Evolutionary conservation across 2,888 invertebrate genomes (phyloP).

Genomic region (Caenorhabditis sp.): DNA sequence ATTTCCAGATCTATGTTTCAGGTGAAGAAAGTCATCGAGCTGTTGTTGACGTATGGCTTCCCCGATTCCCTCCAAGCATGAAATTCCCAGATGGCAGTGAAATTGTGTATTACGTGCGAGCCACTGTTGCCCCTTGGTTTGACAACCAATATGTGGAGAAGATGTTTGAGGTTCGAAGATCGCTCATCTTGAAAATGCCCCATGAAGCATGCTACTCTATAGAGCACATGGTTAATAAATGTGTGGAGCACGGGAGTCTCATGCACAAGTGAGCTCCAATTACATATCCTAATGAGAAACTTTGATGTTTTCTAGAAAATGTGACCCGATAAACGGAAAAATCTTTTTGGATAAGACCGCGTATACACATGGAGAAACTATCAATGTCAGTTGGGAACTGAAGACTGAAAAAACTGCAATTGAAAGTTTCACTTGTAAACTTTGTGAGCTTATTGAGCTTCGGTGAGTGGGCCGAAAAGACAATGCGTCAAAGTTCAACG

Average conservation of each 20-base stretch:
- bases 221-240: constrained; percentile 71
- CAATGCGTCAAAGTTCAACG: constrained; percentile 17
- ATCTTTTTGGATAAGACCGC: constrained; percentile 72
- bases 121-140: constrained; percentile 76
- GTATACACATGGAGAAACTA: constrained; percentile 68
- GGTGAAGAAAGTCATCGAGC: constrained; percentile 51
- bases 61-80: constrained; percentile 75
- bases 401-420: constrained; percentile 59
- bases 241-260: constrained; percentile 69
- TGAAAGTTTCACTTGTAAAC: constrained; percentile 54
- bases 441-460: constrained; percentile 52
- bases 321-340: constrained; percentile 73
- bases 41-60: constrained; percentile 74
- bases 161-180: constrained; percentile 68
- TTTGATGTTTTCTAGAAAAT: constrained; percentile 59
- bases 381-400: constrained; percentile 68
- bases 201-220: constrained; percentile 69
- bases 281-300: constrained; percentile 18
- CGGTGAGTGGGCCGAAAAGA: constrained; percentile 34
- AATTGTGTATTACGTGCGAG: constrained; percentile 73
- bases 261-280: constrained; percentile 61
- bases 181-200: constrained; percentile 70
- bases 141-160: constrained; percentile 71
- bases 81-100: constrained; percentile 62
- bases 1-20: constrained; percentile 22